Percentiles rank a stretch among this genome's conserved stretches.
Evolutionary conservation across 2,797 vertebrate species (phyloP).

Genomic region (Geotrypetes seraphini): DNA sequence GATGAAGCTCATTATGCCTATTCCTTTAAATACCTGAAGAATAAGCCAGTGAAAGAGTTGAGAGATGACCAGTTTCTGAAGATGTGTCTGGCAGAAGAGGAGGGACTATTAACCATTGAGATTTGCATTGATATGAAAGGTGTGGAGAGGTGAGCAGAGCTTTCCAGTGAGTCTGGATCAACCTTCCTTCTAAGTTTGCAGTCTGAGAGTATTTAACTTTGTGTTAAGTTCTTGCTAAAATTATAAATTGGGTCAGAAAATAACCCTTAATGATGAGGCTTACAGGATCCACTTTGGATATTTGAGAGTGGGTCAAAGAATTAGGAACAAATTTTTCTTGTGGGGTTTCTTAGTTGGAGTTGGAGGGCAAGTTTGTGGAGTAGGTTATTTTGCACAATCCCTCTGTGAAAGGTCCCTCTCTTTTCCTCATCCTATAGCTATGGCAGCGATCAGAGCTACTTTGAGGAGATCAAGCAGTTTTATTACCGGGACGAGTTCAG

Average conservation of each 20-base stretch:
- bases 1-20: conserved; percentile 94
- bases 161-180: no score
- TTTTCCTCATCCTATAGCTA: conserved; percentile 38
- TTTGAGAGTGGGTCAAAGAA: no score
- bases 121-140: conserved; percentile 94
- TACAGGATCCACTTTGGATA: no score
- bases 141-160: conserved; percentile 87
- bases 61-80: conserved; percentile 95
- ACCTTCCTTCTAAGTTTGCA: no score
- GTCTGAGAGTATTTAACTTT: no score
- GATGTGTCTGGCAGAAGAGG: conserved; percentile 87
- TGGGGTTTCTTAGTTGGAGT: no score
- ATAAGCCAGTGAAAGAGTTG: conserved; percentile 94
- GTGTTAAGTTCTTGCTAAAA: no score
- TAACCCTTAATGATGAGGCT: no score
- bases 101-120: conserved; percentile 80
- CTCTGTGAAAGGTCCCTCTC: neutral
- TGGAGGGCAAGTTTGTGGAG: no score
- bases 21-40: conserved; percentile 96
- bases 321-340: no score
- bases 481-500: conserved; percentile 98
- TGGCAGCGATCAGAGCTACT: conserved; percentile 89
- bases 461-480: conserved; percentile 98
- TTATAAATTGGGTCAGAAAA: no score
- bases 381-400: neutral